Evolutionary conservation across 2,888 invertebrate genomes (phyloP).

Genomic region (Plemyria rubiginata): DNA sequence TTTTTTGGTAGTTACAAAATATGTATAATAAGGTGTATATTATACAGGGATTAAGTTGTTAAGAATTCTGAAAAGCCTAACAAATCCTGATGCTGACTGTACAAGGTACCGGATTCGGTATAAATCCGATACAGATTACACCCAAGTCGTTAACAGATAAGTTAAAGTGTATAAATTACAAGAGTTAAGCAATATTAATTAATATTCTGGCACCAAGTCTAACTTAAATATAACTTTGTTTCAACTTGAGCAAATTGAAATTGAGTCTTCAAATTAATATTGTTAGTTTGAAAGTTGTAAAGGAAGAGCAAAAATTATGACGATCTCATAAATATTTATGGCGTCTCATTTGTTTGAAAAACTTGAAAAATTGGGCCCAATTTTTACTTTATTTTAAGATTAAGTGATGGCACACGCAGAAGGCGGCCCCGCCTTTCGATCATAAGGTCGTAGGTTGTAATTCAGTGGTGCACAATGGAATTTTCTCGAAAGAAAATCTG

Average conservation of each 20-base stretch:
- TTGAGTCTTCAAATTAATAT: constrained; percentile 35
- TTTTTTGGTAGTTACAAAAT: no score
- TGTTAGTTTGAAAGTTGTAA: constrained; percentile 21
- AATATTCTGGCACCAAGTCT: constrained; percentile 35
- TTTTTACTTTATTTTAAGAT: neutral
- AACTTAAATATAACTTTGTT: constrained; percentile 35
- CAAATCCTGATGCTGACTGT: no score
- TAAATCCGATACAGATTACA: constrained; percentile 38
- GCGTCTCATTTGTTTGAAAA: neutral
- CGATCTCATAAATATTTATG: neutral
- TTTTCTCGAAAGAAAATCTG: no score
- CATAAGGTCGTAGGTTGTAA: no score
- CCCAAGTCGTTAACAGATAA: constrained; percentile 23
- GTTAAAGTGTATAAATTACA: constrained; percentile 35
- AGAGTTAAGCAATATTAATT: constrained; percentile 41
- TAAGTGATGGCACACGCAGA: no score
- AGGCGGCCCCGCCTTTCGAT: no score
- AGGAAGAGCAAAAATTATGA: constrained; percentile 11
- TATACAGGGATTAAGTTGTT: no score
- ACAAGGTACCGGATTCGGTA: constrained; percentile 10
- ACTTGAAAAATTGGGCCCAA: neutral
- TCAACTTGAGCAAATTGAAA: constrained; percentile 34
- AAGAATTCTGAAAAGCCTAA: no score
- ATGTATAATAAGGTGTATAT: no score
- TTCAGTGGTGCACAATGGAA: no score